Evolutionary conservation across 2,113 vertebrate species (phyloP).

Genomic region (Phalacrocorax aristotelis): DNA sequence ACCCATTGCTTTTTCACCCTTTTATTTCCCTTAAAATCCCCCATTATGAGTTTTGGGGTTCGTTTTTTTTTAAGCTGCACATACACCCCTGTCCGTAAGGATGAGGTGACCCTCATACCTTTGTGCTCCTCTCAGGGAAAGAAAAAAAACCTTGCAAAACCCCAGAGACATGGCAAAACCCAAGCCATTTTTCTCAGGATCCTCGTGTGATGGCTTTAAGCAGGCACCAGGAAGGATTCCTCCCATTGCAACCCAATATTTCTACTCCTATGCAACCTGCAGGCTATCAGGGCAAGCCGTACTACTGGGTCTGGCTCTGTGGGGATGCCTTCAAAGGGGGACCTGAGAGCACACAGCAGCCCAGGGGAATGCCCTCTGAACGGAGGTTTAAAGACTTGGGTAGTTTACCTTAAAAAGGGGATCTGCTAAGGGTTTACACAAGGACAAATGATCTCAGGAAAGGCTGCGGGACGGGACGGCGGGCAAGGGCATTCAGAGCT

Average conservation of each 20-base stretch:
- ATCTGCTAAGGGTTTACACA: not conserved
- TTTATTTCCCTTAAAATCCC: not conserved
- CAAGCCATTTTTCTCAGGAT: not conserved
- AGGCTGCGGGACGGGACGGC: not conserved
- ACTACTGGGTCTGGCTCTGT: not conserved
- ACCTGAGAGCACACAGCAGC: not conserved
- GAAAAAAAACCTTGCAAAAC: not conserved
- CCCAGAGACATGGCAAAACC: not conserved
- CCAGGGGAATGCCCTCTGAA: not conserved
- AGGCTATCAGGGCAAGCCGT: not conserved
- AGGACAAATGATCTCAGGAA: not conserved
- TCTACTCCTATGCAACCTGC: not conserved
- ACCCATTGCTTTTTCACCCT: not conserved
- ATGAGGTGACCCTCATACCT: not conserved
- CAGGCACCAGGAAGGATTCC: not conserved
- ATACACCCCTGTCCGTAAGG: not conserved
- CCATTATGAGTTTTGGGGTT: not conserved
- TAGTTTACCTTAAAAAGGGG: not conserved
- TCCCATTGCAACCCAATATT: not conserved
- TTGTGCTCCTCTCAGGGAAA: not conserved
- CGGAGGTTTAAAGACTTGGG: not conserved
- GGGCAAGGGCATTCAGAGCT: not conserved
- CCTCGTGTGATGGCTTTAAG: not conserved
- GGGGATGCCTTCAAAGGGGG: not conserved
- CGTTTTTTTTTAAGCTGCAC: not conserved